These are phyloP conservation scores for Acomys russatus DNA, from an alignment of 2,797 vertebrate species.

Conservation along the genomic window DNA sequence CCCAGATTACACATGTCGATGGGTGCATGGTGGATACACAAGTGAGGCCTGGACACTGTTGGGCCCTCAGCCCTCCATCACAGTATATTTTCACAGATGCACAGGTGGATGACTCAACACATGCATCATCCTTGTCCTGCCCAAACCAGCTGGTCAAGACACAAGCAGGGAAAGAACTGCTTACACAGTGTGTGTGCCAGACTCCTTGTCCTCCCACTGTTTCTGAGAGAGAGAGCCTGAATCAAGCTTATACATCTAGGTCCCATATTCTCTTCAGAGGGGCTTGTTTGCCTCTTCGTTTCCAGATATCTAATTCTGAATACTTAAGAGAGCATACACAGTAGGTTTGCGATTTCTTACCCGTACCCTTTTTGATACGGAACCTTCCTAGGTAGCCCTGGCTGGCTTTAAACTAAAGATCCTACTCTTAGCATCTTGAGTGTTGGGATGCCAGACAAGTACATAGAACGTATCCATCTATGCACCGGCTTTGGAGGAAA, in stretches of 20 bases:
- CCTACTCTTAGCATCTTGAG: background rate
- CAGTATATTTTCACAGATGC: background rate
- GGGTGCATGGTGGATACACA: background rate
- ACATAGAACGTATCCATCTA: background rate
- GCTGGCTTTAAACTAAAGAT: background rate
- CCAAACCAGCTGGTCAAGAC: conserved; percentile 50
- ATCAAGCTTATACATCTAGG: conserved; percentile 28
- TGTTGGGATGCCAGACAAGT: background rate
- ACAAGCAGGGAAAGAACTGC: conserved; percentile 1
- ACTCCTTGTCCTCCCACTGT: background rate
- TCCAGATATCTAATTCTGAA: background rate
- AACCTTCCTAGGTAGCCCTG: background rate
- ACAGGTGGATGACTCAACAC: conserved; percentile 12
- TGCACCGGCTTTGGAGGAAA: background rate
- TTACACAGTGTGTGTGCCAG: background rate
- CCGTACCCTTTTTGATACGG: background rate
- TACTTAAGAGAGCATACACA: background rate
- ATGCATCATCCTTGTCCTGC: background rate
- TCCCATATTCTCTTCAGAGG: background rate
- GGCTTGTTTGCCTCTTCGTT: background rate
- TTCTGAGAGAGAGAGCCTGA: conserved; percentile 33
- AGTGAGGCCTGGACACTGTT: background rate
- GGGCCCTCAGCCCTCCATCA: background rate
- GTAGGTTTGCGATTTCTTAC: background rate
- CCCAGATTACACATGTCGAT: background rate